phyloP scores from a whole-genome alignment of 2,113 vertebrate genomes.

The Isurus oxyrinchus region DNA sequence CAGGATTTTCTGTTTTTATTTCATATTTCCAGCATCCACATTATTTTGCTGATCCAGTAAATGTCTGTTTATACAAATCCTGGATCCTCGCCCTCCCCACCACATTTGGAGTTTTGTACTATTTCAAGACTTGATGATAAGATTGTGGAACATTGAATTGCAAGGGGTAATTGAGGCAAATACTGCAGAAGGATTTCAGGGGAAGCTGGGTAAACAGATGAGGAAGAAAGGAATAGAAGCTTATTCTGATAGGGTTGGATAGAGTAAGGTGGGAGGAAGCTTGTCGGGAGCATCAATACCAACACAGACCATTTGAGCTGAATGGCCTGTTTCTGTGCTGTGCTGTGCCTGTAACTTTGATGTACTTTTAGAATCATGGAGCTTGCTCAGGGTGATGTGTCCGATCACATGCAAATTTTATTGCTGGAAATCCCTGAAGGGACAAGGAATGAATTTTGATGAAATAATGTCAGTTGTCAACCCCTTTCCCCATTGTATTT shows the following conservation, averaged over 20 bases:
- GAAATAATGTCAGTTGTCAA: background rate
- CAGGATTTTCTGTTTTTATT: no score
- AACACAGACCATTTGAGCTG: background rate
- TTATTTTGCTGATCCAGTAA: background rate
- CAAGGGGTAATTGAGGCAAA: background rate
- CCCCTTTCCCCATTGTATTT: conserved; percentile 8
- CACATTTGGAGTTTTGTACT: background rate
- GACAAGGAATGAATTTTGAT: background rate
- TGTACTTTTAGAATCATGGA: background rate
- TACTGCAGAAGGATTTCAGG: background rate
- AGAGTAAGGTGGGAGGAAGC: background rate
- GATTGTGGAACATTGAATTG: background rate
- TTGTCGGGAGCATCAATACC: background rate
- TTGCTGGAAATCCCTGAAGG: background rate
- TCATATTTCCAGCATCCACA: no score
- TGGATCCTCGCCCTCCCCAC: background rate
- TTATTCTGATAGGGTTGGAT: no score
- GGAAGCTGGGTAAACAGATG: background rate
- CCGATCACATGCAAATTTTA: background rate
- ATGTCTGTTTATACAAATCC: background rate
- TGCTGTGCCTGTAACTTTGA: background rate
- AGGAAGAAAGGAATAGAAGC: background rate
- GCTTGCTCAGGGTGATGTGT: background rate
- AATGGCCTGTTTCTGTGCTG: background rate
- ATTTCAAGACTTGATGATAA: background rate